phyloP scores from a whole-genome alignment of 2,797 vertebrate genomes.

The Mionectes olivaceus region DNA sequence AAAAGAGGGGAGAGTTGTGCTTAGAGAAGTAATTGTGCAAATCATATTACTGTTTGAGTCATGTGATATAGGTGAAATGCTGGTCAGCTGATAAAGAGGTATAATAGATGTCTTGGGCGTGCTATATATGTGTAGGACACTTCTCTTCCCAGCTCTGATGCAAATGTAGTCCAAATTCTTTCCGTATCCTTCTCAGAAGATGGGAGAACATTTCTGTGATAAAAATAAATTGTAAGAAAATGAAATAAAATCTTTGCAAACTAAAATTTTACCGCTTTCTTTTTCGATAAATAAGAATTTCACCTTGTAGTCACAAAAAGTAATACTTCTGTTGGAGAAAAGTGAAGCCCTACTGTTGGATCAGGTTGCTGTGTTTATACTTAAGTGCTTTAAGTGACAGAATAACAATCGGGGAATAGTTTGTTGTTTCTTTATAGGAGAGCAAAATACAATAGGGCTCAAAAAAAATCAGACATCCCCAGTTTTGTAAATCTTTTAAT shows the following conservation, averaged over 20 bases:
- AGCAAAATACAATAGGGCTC: background rate
- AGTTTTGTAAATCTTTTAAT: background rate
- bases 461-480: background rate
- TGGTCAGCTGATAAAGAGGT: background rate
- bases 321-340: background rate
- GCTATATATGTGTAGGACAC: background rate
- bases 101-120: background rate
- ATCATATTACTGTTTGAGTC: background rate
- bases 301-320: background rate
- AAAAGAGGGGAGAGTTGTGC: background rate
- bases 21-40: background rate
- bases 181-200: background rate
- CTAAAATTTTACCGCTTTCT: background rate
- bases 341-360: background rate
- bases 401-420: background rate
- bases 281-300: background rate
- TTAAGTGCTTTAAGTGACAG: background rate
- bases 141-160: background rate
- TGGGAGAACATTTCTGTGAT: background rate
- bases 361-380: background rate
- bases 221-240: background rate
- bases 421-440: background rate
- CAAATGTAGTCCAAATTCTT: background rate
- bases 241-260: background rate
- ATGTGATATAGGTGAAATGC: background rate